Evolutionary conservation across 1,140 invertebrate species (phyloP), one percentile per base, ranked within the genome.

Genomic region (Phenacoccus solenopsis): DNA sequence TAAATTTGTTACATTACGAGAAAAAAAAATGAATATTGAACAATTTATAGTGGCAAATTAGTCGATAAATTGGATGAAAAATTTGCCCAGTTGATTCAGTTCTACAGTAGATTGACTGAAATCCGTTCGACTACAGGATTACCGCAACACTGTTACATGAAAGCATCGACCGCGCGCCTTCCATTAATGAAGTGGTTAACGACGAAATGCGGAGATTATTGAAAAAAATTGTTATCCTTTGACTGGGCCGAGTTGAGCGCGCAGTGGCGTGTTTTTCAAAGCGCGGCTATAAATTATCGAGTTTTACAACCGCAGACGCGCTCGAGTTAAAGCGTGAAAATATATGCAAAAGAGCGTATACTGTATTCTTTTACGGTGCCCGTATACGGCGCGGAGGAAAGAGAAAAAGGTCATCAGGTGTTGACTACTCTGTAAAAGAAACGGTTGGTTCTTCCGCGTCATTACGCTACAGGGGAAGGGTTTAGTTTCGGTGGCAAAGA

Each of bases 271-370:
- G n/a, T n/a, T n/a, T 49, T 49, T 5, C 38, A n/a, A 49, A 10
- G 30, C n/a, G 30, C 13, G 56, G 56, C 56, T 59, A 64, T 64
- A 64, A 64, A 64, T 64, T 25, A 64, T 25, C 59, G 25, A 25
- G 21, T 64, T 64, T 64, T 64, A 64, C 21, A 64, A 64, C 59
- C 59, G 25, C 59, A 25, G 25, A 64, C 22, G 59, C 16, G 59
- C 59, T 64, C 25, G 25, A 27, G 20, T 64, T 64, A 24, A 64
- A 64, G 59, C 59, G 59, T 64, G 25, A 64, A 64, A 64, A 64
- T 64, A 64, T 64, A 64, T 64, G 59, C 59, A 64, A 64, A 64
- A 64, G 59, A 64, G 59, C 59, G 59, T 64, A 22, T 64, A 64
- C n/a, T n/a, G n/a, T 64, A 64, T 64, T 25, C 59, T 16, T 59